These are phyloP conservation scores for Galleria mellonella DNA, from an alignment of 1,140 invertebrate genomes.

Conservation along the genomic window DNA sequence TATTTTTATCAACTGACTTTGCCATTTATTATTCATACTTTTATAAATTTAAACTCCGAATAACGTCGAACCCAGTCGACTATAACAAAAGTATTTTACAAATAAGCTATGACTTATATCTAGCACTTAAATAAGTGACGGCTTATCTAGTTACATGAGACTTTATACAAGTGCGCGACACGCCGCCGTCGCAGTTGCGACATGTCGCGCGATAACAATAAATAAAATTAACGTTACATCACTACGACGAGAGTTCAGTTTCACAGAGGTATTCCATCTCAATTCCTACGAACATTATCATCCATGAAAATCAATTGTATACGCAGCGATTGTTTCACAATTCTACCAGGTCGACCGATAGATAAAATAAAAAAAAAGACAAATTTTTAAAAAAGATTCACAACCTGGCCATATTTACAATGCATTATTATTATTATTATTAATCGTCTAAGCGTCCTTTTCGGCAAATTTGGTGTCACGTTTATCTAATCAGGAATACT, in stretches of 20 bases:
- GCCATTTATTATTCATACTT: slow-evolving; percentile 42
- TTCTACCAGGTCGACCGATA: slow-evolving; percentile 44
- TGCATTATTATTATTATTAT: slow-evolving; percentile 46
- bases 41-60: slow-evolving; percentile 71
- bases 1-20: slow-evolving; percentile 61
- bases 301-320: slow-evolving; percentile 11
- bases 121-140: slow-evolving; percentile 56
- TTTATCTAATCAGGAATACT: too few species aligned
- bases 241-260: slow-evolving; percentile 43
- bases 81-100: slow-evolving; percentile 70
- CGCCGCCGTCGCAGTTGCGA: slow-evolving; percentile 16
- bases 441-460: slow-evolving; percentile 24
- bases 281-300: slow-evolving; percentile 38
- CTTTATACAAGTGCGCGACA: slow-evolving; percentile 24
- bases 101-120: slow-evolving; percentile 55
- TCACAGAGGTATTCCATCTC: slow-evolving; percentile 52
- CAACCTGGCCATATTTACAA: slow-evolving; percentile 71
- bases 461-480: slow-evolving; percentile 7
- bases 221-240: slow-evolving; percentile 44
- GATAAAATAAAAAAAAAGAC: slow-evolving; percentile 48
- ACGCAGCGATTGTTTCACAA: slow-evolving; percentile 19
- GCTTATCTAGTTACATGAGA: slow-evolving; percentile 33
- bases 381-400: slow-evolving; percentile 54
- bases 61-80: slow-evolving; percentile 65
- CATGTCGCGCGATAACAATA: slow-evolving; percentile 32